phyloP scores from a whole-genome alignment of 2,113 vertebrate species.

The Aptenodytes patagonicus region DNA sequence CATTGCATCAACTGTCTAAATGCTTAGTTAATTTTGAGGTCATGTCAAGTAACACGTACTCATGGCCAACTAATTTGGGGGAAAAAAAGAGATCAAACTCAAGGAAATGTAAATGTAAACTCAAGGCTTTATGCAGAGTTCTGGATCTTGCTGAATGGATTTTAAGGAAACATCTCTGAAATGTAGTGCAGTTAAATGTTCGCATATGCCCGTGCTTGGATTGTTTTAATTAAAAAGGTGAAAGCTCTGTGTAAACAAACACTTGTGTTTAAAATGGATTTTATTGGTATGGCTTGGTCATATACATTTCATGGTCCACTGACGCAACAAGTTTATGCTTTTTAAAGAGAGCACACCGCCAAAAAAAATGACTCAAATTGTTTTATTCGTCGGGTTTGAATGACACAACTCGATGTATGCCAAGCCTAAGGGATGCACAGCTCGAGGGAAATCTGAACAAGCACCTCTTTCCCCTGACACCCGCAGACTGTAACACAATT shows the following conservation, averaged over 20 bases:
- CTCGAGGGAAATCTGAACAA: not conserved
- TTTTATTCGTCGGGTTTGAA: not conserved
- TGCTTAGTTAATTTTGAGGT: constrained; percentile 3
- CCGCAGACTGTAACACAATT: fast-evolving
- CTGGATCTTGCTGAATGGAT: not conserved
- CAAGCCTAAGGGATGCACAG: not conserved
- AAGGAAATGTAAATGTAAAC: not conserved
- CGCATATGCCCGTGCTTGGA: not conserved
- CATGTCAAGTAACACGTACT: not conserved
- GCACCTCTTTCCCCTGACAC: not conserved
- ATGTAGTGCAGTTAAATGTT: not conserved
- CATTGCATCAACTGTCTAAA: not conserved
- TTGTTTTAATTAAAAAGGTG: constrained; percentile 12
- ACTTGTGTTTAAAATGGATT: not conserved
- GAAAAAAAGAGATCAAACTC: not conserved
- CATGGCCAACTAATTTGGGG: not conserved
- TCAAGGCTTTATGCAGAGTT: not conserved
- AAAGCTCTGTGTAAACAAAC: constrained; percentile 8
- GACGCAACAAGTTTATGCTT: not conserved
- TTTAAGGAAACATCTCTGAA: not conserved
- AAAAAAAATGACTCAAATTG: not conserved
- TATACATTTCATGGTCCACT: not conserved
- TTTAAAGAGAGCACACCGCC: not conserved
- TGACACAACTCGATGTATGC: not conserved
- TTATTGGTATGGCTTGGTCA: not conserved